Evolutionary conservation across 1,140 invertebrate species (phyloP), one percentile per base, ranked within the genome.

Genomic region (Stenopsyche tienmushanensis): DNA sequence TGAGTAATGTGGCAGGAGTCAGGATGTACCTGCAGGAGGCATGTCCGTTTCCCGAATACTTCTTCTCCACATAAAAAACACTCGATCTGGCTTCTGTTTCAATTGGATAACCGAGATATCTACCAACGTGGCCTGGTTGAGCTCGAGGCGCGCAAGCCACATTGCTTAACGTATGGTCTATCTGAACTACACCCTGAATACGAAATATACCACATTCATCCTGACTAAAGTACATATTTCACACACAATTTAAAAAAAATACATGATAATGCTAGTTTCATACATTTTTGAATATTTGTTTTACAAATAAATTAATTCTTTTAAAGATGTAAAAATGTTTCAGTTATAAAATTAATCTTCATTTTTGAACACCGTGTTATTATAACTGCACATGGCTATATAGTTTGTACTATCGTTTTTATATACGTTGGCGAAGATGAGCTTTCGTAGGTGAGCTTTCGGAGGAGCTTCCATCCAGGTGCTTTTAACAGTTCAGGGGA

Each of bases 11-110:
- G 39, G 34, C 54, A 54, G 52, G 52, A 15, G 34, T 34, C 64
- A 65, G 64, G 64, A 65, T 65, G 64, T 65, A 65, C 64, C 64
- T 60, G 64, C 26, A 23, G 18, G 39, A 29, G 60, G 60, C 65
- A 55, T 54, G 65, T 64, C 62, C 62, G 62, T 54, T 64, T 55
- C 62, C 39, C 18, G 39, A 45, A 53, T 29, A 26, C 18, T 15
- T 17, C n/a, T 21, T 62, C 55, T 47, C 17, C 2, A 34, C 15
- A 52, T 53, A 45, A 49, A 29, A 34, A 20, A 66, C 58, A 47
- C 50, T 42, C 25, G 44, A 65, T 65, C 64, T 60, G 57, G 65
- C 26, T 66, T 66, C 65, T 66, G 58, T 62, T 66, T 45, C 50
- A 45, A 60, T 52, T n/a, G 45, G 3, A 39, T 29, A 10, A 13